Evolutionary conservation across 1,140 invertebrate species (phyloP), one percentile per base, ranked within the genome.

Genomic region (Babylonia areolata): DNA sequence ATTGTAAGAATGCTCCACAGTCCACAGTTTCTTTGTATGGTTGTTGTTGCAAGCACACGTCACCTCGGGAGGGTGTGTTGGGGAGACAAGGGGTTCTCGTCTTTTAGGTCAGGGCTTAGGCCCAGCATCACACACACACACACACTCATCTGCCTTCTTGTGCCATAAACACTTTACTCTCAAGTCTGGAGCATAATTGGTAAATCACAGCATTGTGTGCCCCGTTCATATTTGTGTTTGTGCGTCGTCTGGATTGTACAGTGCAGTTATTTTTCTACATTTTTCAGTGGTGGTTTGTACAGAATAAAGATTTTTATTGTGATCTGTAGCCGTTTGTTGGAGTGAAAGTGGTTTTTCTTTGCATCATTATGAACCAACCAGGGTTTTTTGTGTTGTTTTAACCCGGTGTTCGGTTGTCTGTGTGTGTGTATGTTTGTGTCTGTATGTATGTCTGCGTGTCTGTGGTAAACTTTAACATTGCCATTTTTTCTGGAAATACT

Each of bases 181-280:
- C 23, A 12, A 23, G 35, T 35, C 1, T 73, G 71, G 71, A 73
- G 71, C 71, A 37, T 73, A 31, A 73, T 73, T 12, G 17, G 9
- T 51, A 17, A 35, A 73, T 33, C n/a, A 31, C 64, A 69, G 71
- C 20, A 6, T 35, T 35, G 71, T 73, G 31, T 69, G 17, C 64
- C 0, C 17, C 46, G 17, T 6, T 12, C 46, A 51, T 17, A 51
- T 35, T 0, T 73, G 71, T 73, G 71, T 73, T 28, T 35, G 71
- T 35, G 6, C 17, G n/a, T 9, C n/a, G 12, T 73, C 12, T 12
- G 33, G 31, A 73, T 69, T 6, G 17, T 15, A 35, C 28, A 15
- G n/a, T 73, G 12, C 71, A 35, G 71, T 6, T 73, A 73, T 73
- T 73, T 73, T 73, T 73, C 28, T 73, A 73, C 71, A 35, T 9